Evolutionary conservation across 1,140 invertebrate species (phyloP).

Genomic region (Drosophila cardini): DNA sequence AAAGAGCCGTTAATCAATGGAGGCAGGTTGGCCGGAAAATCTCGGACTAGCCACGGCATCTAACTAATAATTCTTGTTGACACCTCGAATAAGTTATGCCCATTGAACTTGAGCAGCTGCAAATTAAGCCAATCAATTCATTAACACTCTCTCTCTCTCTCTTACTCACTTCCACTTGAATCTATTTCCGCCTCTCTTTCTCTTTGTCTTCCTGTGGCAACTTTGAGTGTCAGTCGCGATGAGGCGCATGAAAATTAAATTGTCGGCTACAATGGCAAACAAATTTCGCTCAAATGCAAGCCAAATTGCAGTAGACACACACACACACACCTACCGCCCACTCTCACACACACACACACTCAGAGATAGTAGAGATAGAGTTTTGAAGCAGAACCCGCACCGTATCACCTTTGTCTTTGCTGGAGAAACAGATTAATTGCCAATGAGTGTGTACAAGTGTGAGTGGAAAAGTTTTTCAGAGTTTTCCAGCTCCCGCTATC

Average conservation of each 20-base stretch:
- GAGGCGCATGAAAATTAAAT: slow-evolving; percentile 55
- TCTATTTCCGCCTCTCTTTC: neutral
- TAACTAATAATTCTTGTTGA: slow-evolving; percentile 78
- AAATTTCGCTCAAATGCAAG: slow-evolving; percentile 60
- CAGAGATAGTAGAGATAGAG: neutral
- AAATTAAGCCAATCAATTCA: slow-evolving; percentile 82
- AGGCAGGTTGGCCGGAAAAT: slow-evolving; percentile 40
- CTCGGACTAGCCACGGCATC: slow-evolving; percentile 19
- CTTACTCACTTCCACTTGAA: neutral
- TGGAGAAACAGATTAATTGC: slow-evolving; percentile 75
- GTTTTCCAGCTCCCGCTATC: slow-evolving; percentile 29
- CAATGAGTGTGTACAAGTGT: slow-evolving; percentile 79
- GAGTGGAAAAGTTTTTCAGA: slow-evolving; percentile 77
- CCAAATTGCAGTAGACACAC: slow-evolving; percentile 66
- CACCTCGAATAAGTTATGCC: slow-evolving; percentile 71
- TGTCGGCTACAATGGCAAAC: slow-evolving; percentile 58
- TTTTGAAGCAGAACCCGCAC: slow-evolving; percentile 6
- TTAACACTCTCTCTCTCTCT: slow-evolving; percentile 39
- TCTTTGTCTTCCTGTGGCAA: neutral
- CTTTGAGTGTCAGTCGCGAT: slow-evolving; percentile 32
- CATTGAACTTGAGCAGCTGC: slow-evolving; percentile 55
- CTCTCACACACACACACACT: neutral
- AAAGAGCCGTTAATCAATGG: slow-evolving; percentile 70
- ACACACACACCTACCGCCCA: slow-evolving; percentile 4
- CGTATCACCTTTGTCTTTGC: slow-evolving; percentile 77